Evolutionary conservation across 2,797 vertebrate genomes (phyloP), one percentile per base, ranked within the genome.

Genomic region (Momotus momota): DNA sequence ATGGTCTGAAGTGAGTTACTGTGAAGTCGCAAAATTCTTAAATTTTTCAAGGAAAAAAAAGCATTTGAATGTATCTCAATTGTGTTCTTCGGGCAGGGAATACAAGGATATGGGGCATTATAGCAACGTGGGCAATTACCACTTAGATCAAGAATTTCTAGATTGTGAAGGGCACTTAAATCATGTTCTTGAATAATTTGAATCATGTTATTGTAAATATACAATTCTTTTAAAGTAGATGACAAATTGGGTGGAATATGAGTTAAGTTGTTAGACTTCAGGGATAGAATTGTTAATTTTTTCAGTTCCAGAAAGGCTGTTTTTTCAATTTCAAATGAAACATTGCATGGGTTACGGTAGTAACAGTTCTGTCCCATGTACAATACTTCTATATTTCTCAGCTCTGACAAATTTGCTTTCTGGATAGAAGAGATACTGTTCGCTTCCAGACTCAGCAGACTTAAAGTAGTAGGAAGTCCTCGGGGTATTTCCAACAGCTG

Each of bases 321-420:
- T 2, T 96, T 52, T 82, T 99, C 98, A 54, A 99, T 98, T 23
- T 69, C 60, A 96, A 99, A 99, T 1, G 99, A 98, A 38, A 81
- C 92, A 72, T 99, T 99, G 92, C 99, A 99, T 2, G 99, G 99
- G 91, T 99, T 99, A 73, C 99, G 98, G 93, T 98, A 99, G 95
- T 99, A 99, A 84, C 99, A 99, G 94, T 99, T 99, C 94, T 99
- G 99, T 65, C 99, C 99, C 9, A 99, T 97, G 67, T 99, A 99
- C 84, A 99, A 98, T 4, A 61, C 88, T 97, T 99, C 96, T 62
- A 99, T 88, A 69, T 98, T 98, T 57, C 45, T 81, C 57, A 99
- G 95, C 78, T 98, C 98, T 4, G 99, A 99, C 10, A 99, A 96
- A 92, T 98, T 99, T 45, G 93, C 90, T 95, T 97, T 98, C 14